A percentile compares a stretch with the other conserved stretches of the same genome.
phyloP scores from a whole-genome alignment of 53 echinoderm and acorn worm genomes.

The Hippasteria phrygiana region DNA sequence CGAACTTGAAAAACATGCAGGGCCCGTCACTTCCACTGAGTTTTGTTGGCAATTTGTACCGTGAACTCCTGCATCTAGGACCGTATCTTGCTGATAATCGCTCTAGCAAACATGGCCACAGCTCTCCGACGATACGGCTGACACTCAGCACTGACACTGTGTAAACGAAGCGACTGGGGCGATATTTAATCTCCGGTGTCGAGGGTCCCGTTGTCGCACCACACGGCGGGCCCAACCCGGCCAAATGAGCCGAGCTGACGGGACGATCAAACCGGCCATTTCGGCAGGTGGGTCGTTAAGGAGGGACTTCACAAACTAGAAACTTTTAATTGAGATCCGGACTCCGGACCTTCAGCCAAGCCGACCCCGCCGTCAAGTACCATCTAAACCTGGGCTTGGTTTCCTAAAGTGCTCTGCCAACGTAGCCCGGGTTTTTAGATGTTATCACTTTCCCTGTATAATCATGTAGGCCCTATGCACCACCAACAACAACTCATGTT shows the following conservation, averaged over 20 bases:
- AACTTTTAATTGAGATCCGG: not conserved
- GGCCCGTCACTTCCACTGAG: constrained; percentile 1
- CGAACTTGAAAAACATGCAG: constrained; percentile 40
- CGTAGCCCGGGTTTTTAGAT: not conserved
- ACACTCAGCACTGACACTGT: constrained; percentile 51
- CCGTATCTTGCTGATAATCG: constrained; percentile 55
- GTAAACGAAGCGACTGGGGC: constrained; percentile 41
- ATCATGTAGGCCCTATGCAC: constrained; percentile 28
- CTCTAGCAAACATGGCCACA: constrained; percentile 37
- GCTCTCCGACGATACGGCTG: constrained; percentile 19
- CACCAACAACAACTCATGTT: constrained; percentile 15
- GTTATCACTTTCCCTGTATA: constrained; percentile 50
- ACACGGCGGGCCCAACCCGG: constrained; percentile 2
- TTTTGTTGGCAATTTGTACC: constrained; percentile 39
- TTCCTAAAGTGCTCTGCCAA: too few relatives aligned
- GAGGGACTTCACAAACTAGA: not conserved
- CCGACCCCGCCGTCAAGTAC: constrained; percentile 32
- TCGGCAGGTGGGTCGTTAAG: constrained; percentile 42
- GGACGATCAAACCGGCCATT: constrained; percentile 12
- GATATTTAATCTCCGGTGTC: constrained; percentile 28
- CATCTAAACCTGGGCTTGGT: not conserved
- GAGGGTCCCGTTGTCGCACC: constrained; percentile 14
- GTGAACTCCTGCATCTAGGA: constrained; percentile 46
- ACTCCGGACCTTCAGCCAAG: constrained; percentile 1
- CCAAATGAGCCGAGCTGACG: constrained; percentile 11